Conservation (phyloP, 1,140 invertebrate species). For the Gryllus bimaculatus region DNA sequence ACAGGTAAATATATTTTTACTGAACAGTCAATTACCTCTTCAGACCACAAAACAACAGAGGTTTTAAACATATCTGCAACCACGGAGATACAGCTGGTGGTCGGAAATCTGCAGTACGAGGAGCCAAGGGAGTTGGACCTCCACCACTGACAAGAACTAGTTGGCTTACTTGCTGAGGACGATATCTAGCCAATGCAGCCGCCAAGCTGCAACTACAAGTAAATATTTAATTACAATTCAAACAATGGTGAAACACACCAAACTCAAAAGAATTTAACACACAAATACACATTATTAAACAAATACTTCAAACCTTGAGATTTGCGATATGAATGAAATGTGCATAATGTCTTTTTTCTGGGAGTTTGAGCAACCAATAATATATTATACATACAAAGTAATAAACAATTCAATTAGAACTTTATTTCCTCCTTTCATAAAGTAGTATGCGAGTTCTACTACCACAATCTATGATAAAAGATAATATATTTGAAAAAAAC, state of each 20-base stretch:
- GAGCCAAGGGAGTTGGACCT: slow-evolving; percentile 56
- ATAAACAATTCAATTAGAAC: background rate
- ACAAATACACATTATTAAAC: background rate
- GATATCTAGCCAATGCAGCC: slow-evolving; percentile 50
- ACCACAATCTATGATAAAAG: no score
- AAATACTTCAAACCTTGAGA: background rate
- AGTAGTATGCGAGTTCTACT: no score
- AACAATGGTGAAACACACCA: no score
- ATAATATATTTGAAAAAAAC: no score
- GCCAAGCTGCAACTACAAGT: slow-evolving; percentile 54
- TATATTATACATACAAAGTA: background rate
- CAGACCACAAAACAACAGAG: slow-evolving; percentile 36
- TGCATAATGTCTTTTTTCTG: background rate
- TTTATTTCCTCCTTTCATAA: no score
- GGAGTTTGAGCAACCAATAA: background rate
- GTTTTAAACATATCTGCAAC: slow-evolving; percentile 34
- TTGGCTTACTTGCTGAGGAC: slow-evolving; percentile 49
- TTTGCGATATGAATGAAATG: background rate
- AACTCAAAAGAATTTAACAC: no score
- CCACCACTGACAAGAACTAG: slow-evolving; percentile 61
- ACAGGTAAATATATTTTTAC: no score
- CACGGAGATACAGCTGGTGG: slow-evolving; percentile 31
- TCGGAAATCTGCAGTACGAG: slow-evolving; percentile 40
- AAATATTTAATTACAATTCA: background rate
- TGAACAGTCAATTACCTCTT: slow-evolving; percentile 30